Base-by-base conservation (phyloP, 2,888 invertebrate genomes). In the Plagodis dolabraria region DNA sequence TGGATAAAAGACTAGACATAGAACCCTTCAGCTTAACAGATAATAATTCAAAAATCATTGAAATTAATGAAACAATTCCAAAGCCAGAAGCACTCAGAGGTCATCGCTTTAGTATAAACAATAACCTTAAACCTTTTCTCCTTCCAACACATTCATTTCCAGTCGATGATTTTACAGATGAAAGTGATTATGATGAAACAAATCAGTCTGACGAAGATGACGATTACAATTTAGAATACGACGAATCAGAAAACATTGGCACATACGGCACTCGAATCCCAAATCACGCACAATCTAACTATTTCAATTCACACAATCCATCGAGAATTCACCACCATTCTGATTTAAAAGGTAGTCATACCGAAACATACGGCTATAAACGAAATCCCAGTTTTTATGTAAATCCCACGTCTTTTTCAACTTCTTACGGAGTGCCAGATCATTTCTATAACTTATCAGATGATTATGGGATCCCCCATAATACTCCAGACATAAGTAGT, bases 1-100 rank as follows among this genome's bases (percentile, higher is more conserved):
- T 67, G 71, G 81, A 54, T 67, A 63, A 9, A 42, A 22, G 72
- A 22, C 58, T 89, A 72, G 85, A 89, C 33, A 82, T 81, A 7
- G 67, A 79, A 6, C 79, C 82, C 12, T 88, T 89, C 67, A 44
- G 84, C 51, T 53, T 82, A 67, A 70, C 69, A 34, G 65, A 69
- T 35, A 70, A 70, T 46, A 42, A 71, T 47, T 38, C 67, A 9
- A 38, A 65, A 40, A 57, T 51, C n/a, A 55, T 63, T 58, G 67
- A 73, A 65, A 64, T 51, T 40, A 75, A 74, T 46, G 75, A 76
- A 44, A 70, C 71, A 5, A 64, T 78, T 50, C 80, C 83, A 33
- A 70, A 53, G 38, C 69, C 83, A 40, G 81, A 82, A 61, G 70
- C 77, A 57, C 71, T 84, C 47, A 77, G 71, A 73, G 70, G 80